Evolutionary conservation across 2,888 invertebrate genomes (phyloP).

Genomic region (Drosophila prostipennis): DNA sequence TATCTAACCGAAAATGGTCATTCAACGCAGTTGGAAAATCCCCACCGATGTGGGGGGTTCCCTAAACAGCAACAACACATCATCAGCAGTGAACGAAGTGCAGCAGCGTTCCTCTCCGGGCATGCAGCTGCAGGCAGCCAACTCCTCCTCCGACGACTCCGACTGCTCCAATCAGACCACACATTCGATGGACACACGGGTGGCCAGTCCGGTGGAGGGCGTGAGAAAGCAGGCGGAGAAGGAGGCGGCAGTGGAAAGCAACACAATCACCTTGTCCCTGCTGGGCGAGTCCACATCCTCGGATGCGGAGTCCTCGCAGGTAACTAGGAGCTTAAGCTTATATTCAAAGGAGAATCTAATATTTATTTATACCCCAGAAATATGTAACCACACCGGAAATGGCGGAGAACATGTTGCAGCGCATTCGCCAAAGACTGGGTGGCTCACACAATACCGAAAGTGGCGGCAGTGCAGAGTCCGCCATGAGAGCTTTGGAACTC

Average conservation of each 20-base stretch:
- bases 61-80: constrained; percentile 39
- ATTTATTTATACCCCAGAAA: constrained; percentile 60
- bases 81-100: constrained; percentile 15
- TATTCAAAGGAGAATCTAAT: not conserved
- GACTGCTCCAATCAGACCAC: constrained; percentile 84
- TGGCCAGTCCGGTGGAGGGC: constrained; percentile 61
- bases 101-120: constrained; percentile 74
- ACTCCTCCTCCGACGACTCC: constrained; percentile 83
- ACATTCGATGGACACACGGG: constrained; percentile 82
- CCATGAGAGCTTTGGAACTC: constrained; percentile 86
- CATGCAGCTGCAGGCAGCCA: constrained; percentile 56
- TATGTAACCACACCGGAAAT: constrained; percentile 82
- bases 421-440: constrained; percentile 81
- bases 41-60: constrained; percentile 76
- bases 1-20: constrained; percentile 76
- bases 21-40: constrained; percentile 84
- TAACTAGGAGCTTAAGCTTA: constrained; percentile 8
- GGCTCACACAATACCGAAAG: constrained; percentile 65
- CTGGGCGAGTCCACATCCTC: constrained; percentile 43
- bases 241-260: constrained; percentile 15
- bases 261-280: constrained; percentile 30
- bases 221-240: constrained; percentile 43
- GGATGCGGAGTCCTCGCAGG: constrained; percentile 52
- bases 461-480: constrained; percentile 79
- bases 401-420: constrained; percentile 82